Conservation (phyloP, 1,140 invertebrate species). For the Papilio polyxenes region DNA sequence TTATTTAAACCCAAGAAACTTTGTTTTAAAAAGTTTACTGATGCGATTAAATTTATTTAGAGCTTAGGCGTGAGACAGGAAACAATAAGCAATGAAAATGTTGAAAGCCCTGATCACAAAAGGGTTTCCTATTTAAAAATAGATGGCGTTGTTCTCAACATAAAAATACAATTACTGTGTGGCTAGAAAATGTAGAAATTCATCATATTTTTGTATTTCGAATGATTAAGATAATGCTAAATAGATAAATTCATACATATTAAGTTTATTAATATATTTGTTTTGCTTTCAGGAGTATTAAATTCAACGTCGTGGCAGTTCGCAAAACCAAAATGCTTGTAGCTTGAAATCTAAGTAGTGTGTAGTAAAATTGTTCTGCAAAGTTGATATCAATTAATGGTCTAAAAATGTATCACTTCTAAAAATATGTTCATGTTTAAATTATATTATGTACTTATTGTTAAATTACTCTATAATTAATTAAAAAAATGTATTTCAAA, state of each 20-base stretch:
- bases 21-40: not conserved
- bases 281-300: not conserved
- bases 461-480: too few relatives aligned
- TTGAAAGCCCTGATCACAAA: not conserved
- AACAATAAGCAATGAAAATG: not conserved
- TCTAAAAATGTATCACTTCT: not conserved
- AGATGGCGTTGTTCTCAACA: slow-evolving; percentile 1
- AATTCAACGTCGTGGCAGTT: not conserved
- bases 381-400: too few relatives aligned
- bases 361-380: not conserved
- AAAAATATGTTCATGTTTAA: not conserved
- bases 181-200: not conserved
- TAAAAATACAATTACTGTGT: not conserved
- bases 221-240: too few relatives aligned
- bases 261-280: not conserved
- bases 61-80: not conserved
- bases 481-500: not conserved
- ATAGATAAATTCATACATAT: not conserved
- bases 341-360: not conserved
- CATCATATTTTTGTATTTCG: not conserved
- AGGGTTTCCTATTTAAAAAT: not conserved
- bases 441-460: not conserved
- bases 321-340: not conserved
- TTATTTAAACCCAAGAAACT: not conserved
- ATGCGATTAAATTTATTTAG: not conserved